These are phyloP conservation scores for Fulica atra DNA, from an alignment of 2,113 vertebrate species.

Conservation along the genomic window DNA sequence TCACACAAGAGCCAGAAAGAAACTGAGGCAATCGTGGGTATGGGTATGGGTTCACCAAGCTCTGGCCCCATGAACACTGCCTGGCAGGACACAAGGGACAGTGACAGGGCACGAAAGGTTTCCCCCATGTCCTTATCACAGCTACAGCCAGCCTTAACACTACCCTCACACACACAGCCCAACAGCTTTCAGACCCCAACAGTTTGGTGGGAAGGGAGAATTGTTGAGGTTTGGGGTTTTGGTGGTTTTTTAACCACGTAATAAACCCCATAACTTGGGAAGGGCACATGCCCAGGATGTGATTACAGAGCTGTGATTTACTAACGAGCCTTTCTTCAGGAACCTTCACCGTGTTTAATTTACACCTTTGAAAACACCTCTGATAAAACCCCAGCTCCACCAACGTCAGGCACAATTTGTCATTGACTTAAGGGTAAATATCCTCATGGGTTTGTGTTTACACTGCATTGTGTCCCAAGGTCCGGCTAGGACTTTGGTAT, in stretches of 20 bases:
- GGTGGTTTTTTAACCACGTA: background rate
- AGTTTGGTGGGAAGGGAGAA: no score
- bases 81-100: accelerated
- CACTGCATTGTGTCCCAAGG: background rate
- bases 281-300: accelerated
- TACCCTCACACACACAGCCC: background rate
- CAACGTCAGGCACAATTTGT: background rate
- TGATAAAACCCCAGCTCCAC: background rate
- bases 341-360: background rate
- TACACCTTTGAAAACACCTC: background rate
- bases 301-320: background rate
- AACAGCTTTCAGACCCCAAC: background rate
- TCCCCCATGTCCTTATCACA: background rate
- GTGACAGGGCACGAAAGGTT: background rate
- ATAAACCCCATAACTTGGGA: no score
- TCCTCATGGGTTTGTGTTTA: accelerated
- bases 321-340: background rate
- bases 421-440: background rate
- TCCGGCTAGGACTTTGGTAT: background rate
- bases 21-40: accelerated
- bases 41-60: accelerated
- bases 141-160: background rate
- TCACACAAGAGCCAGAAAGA: background rate
- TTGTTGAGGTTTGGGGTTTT: background rate
- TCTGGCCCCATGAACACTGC: accelerated